Base-by-base conservation (phyloP, 2,797 vertebrate species). In the Gambusia yucatana region DNA sequence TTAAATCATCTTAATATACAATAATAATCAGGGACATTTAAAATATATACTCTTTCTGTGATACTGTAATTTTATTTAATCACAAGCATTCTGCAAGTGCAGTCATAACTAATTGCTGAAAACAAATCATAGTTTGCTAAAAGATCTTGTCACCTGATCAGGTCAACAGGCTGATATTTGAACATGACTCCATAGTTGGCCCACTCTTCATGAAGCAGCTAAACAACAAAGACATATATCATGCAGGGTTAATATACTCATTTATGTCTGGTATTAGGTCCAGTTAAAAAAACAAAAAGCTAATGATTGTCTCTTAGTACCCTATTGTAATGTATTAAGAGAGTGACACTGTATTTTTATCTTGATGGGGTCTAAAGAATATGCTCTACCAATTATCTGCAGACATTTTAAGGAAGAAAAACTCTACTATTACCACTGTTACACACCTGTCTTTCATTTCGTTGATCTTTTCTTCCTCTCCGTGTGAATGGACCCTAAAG, bases 161-260 rank as follows among this genome's bases (percentile, higher is more conserved):
- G 96, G 90, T 99, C 96, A 84, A 98, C 96, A 69, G 98, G 98
- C 86, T 99, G 98, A 95, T 97, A 98, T 93, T 99, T 99, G 93
- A 97, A 97, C 95, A 99, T 99, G 28, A 94, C 97, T 92, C 98
- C 96, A 0, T 99, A 99, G 95, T 97, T 97, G 13, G 98, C 98
- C 98, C 98, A 99, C 93, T 99, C 98, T 89, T 92, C 96, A 93
- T 98, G 97, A 52, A 99, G 95, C 89, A 98, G 77, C 98, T 99
- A 84, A 82, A 89, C n/a, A 70, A 80, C 20, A 86, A 22, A 8
- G 14, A 78, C 91, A 28, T 43, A 73, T 39, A 73, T 17, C 33
- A 71, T 28, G 77, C 2, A 50, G 59, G 1, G 69, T 10, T 63
- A 69, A 81, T 61, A 69, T 13, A 79, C 47, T 25, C 39, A 28